Evolutionary conservation across 2,113 vertebrate species (phyloP), one percentile per base, ranked within the genome.

Genomic region (Psophia crepitans): DNA sequence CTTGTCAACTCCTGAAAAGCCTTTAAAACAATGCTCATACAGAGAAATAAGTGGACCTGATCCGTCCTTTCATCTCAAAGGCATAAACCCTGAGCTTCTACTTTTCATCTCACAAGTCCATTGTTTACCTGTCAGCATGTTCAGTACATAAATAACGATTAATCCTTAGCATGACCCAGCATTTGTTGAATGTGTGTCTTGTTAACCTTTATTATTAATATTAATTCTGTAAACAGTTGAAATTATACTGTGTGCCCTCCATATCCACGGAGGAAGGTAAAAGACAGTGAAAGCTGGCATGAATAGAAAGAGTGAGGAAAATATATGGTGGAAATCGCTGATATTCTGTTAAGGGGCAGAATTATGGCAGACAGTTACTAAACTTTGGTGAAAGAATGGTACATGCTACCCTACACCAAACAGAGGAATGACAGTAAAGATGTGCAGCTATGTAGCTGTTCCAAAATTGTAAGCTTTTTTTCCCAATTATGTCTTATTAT

Each of bases 91-190:
- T 9, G 13, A 69, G 75, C 56, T 91, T 87, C 49, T 74, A 70
- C 44, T 95, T 92, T 95, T 92, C 73, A 89, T 41, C 37, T 95
- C 76, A 57, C 30, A 73, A 66, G 46, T 48, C 87, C 74, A 96
- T 75, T 94, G 77, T 95, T 93, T 75, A 63, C 69, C 35, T 91
- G 91, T 89, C 94, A 96, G 83, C 48, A 70, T 48, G 60, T 68
- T 89, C 73, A 68, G 35, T 75, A 90, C 68, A 66, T 74, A 77
- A 90, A 41, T 63, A 37, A 80, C 0, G 1, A 95, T 88, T 90
- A 94, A 95, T 80, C 46, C 58, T 82, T 43, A 88, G 44, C 64
- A 58, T 75, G 84, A 95, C 80, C 69, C 43, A 89, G 69, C 63
- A 33, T 89, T 92, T 81, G 64, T 65, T 84, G 51, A 89, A 91